Evolutionary conservation across 2,888 invertebrate genomes (phyloP).

Genomic region (Prionchulus punctatus): DNA sequence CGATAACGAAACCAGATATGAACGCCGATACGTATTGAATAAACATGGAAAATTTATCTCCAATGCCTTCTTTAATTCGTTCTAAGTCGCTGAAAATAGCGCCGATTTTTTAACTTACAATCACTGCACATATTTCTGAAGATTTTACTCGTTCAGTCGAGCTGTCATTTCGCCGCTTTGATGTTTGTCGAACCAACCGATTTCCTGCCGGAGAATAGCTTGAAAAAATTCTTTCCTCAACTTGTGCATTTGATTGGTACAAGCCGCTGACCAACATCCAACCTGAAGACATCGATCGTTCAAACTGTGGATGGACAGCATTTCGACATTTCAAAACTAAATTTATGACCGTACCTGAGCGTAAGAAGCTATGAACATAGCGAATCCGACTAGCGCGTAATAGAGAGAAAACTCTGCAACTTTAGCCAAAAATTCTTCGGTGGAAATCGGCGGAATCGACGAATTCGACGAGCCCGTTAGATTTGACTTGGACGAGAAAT

Average conservation of each 20-base stretch:
- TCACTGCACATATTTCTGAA: neutral
- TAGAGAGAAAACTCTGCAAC: constrained; percentile 24
- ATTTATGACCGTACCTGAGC: constrained; percentile 30
- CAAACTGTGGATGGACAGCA: too few relatives aligned
- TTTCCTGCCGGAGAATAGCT: constrained; percentile 35
- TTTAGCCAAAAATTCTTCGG: constrained; percentile 4
- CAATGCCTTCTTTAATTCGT: constrained; percentile 26
- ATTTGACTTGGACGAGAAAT: neutral
- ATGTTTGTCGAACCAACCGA: constrained; percentile 37
- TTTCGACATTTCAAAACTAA: neutral
- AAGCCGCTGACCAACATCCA: constrained; percentile 33
- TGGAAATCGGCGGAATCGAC: neutral
- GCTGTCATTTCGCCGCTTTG: constrained; percentile 39
- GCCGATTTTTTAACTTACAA: neutral
- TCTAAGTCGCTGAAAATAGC: constrained; percentile 23
- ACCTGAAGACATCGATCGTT: constrained; percentile 22
- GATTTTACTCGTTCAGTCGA: constrained; percentile 39
- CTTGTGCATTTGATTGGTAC: constrained; percentile 38
- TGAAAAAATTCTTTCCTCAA: constrained; percentile 37
- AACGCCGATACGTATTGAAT: constrained; percentile 21
- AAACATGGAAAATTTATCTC: constrained; percentile 27
- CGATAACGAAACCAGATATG: constrained; percentile 25
- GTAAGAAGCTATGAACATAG: constrained; percentile 38
- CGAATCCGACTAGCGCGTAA: constrained; percentile 39
- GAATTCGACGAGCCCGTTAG: neutral